A percentile compares a stretch with the other conserved stretches of the same genome.
phyloP scores from a whole-genome alignment of 2,797 vertebrate genomes.

The Parambassis ranga region DNA sequence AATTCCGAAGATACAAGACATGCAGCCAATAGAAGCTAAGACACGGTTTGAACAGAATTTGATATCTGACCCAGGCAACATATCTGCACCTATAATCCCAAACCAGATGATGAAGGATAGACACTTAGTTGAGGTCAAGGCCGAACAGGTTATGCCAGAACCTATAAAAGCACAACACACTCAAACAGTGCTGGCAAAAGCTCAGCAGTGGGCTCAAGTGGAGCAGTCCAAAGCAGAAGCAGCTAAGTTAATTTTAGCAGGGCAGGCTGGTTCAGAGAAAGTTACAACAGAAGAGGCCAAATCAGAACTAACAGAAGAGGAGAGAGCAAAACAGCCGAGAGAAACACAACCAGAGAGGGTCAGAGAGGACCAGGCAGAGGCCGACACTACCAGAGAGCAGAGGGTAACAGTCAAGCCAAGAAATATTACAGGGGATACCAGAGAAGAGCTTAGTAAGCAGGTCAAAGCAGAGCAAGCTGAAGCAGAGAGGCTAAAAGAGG shows the following conservation, averaged over 20 bases:
- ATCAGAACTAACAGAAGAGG: conserved; percentile 21
- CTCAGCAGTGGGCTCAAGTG: conserved; percentile 39
- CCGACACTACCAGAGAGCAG: conserved; percentile 16
- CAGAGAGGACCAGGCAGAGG: conserved; percentile 19
- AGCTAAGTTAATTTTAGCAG: conserved; percentile 51
- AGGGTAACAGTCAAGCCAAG: conserved; percentile 23
- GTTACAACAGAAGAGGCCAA: conserved; percentile 24
- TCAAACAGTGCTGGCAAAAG: conserved; percentile 42
- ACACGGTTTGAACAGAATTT: conserved; percentile 21
- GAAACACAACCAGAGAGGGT: conserved; percentile 12
- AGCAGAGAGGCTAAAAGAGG: conserved; percentile 44
- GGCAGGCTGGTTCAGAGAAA: conserved; percentile 31
- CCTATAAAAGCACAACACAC: conserved; percentile 34
- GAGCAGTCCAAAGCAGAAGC: conserved; percentile 43
- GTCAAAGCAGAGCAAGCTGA: conserved; percentile 38
- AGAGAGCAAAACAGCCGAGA: conserved; percentile 4
- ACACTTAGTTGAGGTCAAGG: conserved; percentile 32
- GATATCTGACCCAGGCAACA: conserved; percentile 20
- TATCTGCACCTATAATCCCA: not conserved
- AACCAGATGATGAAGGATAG: conserved; percentile 24
- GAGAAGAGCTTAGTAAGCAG: conserved; percentile 16
- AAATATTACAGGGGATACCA: conserved; percentile 29
- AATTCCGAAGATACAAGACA: conserved; percentile 30
- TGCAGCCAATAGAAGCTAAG: conserved; percentile 21
- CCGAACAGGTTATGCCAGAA: conserved; percentile 29